Evolutionary conservation across 2,888 invertebrate genomes (phyloP).

Genomic region (Keiferia lycopersicella): DNA sequence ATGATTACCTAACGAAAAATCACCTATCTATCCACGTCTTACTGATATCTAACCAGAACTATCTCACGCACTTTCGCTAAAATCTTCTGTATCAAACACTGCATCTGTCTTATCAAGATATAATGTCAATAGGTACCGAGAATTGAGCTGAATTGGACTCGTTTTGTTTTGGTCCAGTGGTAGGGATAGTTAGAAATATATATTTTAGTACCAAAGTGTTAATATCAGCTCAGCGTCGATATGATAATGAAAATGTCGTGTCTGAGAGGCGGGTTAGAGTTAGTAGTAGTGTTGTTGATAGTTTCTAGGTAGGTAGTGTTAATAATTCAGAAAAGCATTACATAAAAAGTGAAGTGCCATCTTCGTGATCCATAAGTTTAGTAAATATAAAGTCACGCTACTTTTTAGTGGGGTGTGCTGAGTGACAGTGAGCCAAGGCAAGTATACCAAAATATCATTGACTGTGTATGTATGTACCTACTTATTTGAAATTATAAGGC

Average conservation of each 20-base stretch:
- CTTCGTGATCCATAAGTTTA: no score
- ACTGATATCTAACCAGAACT: neutral
- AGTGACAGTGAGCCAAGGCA: no score
- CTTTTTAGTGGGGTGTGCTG: no score
- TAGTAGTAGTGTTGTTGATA: no score
- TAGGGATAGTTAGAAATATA: neutral
- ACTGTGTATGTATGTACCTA: no score
- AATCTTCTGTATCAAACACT: neutral
- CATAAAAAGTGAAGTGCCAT: neutral
- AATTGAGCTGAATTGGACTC: neutral
- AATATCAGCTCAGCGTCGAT: neutral
- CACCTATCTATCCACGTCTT: neutral
- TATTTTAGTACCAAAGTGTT: neutral
- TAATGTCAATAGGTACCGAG: no score
- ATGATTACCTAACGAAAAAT: neutral
- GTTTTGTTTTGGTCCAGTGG: conserved; percentile 1
- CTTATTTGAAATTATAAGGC: no score
- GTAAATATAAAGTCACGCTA: no score
- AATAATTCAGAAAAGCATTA: no score
- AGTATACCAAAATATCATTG: no score
- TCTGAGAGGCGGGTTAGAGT: neutral
- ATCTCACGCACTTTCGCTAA: neutral
- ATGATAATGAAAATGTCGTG: conserved; percentile 16
- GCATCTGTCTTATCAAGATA: neutral
- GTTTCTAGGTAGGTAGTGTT: neutral